A percentile compares a stretch with the other conserved stretches of the same genome.
Conservation (phyloP, 2,113 vertebrate species). For the Talpa occidentalis region DNA sequence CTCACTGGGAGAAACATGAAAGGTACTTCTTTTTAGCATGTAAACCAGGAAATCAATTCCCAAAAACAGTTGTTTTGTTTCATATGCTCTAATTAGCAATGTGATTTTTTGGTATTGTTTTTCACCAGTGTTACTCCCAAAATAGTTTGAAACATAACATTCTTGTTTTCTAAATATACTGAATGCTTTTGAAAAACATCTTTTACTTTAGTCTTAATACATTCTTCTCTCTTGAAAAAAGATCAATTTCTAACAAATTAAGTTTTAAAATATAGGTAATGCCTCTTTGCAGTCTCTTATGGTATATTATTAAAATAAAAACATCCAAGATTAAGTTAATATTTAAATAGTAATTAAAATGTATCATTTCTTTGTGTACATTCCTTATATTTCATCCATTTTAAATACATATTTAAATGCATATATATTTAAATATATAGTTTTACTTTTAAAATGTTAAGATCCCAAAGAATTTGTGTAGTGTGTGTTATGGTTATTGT, state of each 20-base stretch:
- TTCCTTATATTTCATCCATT: not conserved
- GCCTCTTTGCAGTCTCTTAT: not conserved
- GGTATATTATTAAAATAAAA: not conserved
- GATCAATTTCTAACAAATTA: not conserved
- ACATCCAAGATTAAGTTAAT: not conserved
- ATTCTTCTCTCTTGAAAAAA: constrained; percentile 37
- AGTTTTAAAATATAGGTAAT: not conserved
- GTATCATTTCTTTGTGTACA: not conserved
- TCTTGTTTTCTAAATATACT: constrained; percentile 58
- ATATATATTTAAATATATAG: not conserved
- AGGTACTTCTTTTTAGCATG: constrained; percentile 27
- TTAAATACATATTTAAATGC: no score
- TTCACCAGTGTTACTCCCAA: constrained; percentile 26
- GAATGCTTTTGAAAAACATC: not conserved
- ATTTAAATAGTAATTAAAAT: constrained; percentile 17
- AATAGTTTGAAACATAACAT: constrained; percentile 56
- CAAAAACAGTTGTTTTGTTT: constrained; percentile 65
- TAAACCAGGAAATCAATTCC: constrained; percentile 39
- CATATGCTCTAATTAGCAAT: constrained; percentile 59
- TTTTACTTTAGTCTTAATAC: constrained; percentile 20
- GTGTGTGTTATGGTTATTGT: not conserved
- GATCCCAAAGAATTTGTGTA: not conserved
- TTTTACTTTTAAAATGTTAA: not conserved
- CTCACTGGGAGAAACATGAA: constrained; percentile 44
- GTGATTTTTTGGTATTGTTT: constrained; percentile 34